These are phyloP conservation scores for Meloidogyne chitwoodi DNA, from an alignment of 1,140 invertebrate species.

Conservation along the genomic window DNA sequence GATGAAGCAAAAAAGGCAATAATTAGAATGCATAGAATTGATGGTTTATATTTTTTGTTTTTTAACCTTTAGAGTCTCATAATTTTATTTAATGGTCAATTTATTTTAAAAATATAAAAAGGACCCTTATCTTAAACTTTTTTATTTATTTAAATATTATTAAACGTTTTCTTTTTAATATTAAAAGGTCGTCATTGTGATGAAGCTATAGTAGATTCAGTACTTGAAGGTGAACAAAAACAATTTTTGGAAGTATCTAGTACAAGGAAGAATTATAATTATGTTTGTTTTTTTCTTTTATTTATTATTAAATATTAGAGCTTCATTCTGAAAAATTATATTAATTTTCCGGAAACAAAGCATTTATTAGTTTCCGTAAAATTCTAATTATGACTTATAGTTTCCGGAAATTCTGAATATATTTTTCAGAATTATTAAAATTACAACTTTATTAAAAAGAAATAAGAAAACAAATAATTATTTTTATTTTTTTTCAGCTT, in stretches of 20 bases:
- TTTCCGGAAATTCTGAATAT: too few relatives aligned
- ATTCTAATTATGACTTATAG: too few relatives aligned
- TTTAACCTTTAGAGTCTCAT: too few relatives aligned
- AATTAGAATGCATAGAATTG: constrained; percentile 14
- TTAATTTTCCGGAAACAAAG: background rate
- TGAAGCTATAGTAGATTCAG: constrained; percentile 33
- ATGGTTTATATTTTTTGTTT: background rate
- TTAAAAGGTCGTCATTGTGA: constrained; percentile 30
- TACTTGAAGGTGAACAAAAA: constrained; percentile 37
- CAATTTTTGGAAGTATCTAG: constrained; percentile 25
- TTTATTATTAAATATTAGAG: too few relatives aligned
- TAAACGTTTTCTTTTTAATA: too few relatives aligned
- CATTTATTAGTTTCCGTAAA: too few relatives aligned
- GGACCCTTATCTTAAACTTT: too few relatives aligned
- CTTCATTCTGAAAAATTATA: too few relatives aligned
- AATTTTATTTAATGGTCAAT: too few relatives aligned
- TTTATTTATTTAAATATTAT: too few relatives aligned
- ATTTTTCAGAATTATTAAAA: background rate
- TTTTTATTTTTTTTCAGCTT: constrained; percentile 7
- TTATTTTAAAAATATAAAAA: too few relatives aligned
- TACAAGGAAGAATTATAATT: constrained; percentile 45
- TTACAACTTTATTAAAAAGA: background rate
- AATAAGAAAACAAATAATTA: background rate
- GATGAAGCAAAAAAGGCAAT: constrained; percentile 47
- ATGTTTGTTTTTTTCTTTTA: constrained; percentile 5